Evolutionary conservation across 53 echinoderm and acorn worm species (phyloP).

Genomic region (Echinometra lucunter): DNA sequence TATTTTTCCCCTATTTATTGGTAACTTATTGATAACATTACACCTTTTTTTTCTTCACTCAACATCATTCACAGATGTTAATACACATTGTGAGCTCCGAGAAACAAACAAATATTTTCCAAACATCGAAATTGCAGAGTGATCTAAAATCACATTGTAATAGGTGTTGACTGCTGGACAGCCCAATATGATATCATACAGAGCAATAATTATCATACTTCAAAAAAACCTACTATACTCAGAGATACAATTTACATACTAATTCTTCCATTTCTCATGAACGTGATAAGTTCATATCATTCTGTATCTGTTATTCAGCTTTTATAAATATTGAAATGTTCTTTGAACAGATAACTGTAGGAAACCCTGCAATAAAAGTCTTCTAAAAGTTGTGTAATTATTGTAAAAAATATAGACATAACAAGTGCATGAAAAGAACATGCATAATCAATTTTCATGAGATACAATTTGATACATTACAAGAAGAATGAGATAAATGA

Average conservation of each 20-base stretch:
- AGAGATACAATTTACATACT: slow-evolving; percentile 29
- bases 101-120: neutral
- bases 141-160: neutral
- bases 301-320: neutral
- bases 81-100: slow-evolving; percentile 14
- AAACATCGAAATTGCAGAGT: slow-evolving; percentile 19
- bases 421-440: neutral
- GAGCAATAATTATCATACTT: neutral
- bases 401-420: slow-evolving; percentile 10
- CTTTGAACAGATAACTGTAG: neutral
- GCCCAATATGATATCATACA: neutral
- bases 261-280: neutral
- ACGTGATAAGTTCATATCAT: neutral
- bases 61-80: slow-evolving; percentile 30
- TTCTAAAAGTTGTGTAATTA: neutral
- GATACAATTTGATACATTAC: neutral
- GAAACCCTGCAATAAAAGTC: slow-evolving; percentile 1
- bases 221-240: slow-evolving; percentile 33
- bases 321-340: slow-evolving; percentile 30
- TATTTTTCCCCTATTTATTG: slow-evolving; percentile 61
- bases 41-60: neutral
- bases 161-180: neutral
- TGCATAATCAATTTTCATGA: neutral
- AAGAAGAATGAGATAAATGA: neutral
- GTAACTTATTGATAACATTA: slow-evolving; percentile 54